Base-by-base conservation (phyloP, 2,113 vertebrate genomes). In the Malurus elegans region DNA sequence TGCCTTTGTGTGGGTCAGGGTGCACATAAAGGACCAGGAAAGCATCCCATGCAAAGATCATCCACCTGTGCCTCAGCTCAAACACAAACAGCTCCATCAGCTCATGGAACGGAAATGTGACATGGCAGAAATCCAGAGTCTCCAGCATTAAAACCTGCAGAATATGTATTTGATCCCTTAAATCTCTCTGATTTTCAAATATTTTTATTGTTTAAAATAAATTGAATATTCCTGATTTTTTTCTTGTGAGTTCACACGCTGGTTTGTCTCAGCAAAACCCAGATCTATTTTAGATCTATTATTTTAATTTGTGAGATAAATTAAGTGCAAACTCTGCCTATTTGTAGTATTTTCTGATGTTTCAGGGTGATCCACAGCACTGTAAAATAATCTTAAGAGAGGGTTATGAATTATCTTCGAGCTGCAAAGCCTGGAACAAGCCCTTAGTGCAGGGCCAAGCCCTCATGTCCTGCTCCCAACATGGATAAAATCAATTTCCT, bases 401-500 rank as follows among this genome's bases (percentile, higher is more conserved):
- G 18, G 15, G 19, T 44, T 75, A 32, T 20, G 31, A 50, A 26
- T 57, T 56, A 36, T n/a, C 24, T 76, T 47, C 48, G 62, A 83
- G 56, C 62, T 38, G 32, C 40, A 31, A 65, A 79, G 20, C 42
- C 23, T 29, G n/a, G 17, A 83, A n/a, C 24, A 42, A 61, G 31
- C 69, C 32, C 10, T 69, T 14, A 18, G 24, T 36, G 26, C 6
- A 16, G 56, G 87, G 78, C 48, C 64, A 42, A 56, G 2, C 29
- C 32, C 15, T 42, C 1, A 1, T 7, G 13, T 71, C 18, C 48
- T 44, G 29, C 65, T 81, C 24, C 6, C 42, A 25, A 0, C 18
- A 17, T 3, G 13, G 47, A 34, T 17, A 9, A 56, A 5, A 51
- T 6, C 48, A 16, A 48, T 61, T 44, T 79, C 88, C 57, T 26